Evolutionary conservation across 64 coral and sea anemone species (phyloP).

Genomic region (Anthopleura sola): DNA sequence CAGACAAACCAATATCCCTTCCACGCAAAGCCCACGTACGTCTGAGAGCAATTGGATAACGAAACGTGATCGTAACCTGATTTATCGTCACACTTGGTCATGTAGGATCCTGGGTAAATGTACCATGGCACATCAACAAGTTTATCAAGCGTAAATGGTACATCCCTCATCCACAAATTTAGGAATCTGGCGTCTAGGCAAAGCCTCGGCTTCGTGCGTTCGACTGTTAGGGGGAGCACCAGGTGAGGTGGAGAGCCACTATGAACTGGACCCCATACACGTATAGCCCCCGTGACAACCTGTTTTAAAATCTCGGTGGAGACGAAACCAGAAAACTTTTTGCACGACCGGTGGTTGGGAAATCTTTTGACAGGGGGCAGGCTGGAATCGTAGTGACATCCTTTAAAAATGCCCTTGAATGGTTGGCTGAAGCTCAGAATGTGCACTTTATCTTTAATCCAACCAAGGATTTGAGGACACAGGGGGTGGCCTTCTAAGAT

Average conservation of each 20-base stretch:
- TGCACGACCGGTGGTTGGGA: conserved; percentile 22
- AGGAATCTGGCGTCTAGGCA: conserved; percentile 32
- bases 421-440: conserved; percentile 8
- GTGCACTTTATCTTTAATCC: conserved; percentile 13
- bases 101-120: not conserved
- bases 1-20: conserved; percentile 18
- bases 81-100: not conserved
- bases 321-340: conserved; percentile 2
- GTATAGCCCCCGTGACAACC: not conserved
- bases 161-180: conserved; percentile 36
- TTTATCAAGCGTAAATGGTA: conserved; percentile 27
- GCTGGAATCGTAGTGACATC: not conserved
- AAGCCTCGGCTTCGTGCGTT: conserved; percentile 19
- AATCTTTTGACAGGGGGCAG: not conserved
- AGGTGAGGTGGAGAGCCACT: conserved; percentile 3
- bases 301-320: not conserved
- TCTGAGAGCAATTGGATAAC: not conserved
- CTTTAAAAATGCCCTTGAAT: conserved; percentile 6
- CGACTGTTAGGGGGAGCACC: not conserved
- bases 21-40: conserved; percentile 1
- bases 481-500: not conserved
- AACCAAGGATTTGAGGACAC: not conserved
- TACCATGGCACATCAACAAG: conserved; percentile 19
- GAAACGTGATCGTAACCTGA: conserved; percentile 27
- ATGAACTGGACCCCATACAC: not conserved